Conservation (phyloP, 2,797 vertebrate species). For the Falco biarmicus region DNA sequence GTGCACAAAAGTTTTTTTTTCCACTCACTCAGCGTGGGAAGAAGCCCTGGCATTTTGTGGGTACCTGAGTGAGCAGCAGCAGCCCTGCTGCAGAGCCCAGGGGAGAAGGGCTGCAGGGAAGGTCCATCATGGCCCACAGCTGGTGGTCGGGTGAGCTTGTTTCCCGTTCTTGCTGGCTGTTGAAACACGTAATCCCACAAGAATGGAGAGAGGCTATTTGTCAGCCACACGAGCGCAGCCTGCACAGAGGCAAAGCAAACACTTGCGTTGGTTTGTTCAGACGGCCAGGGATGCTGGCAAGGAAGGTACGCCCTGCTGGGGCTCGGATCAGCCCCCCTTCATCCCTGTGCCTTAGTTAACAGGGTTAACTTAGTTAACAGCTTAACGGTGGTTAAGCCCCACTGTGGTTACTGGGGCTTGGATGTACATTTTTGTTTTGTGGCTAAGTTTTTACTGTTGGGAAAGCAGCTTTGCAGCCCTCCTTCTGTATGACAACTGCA, state of each 20-base stretch:
- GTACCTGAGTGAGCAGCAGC: background rate
- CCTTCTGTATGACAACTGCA: background rate
- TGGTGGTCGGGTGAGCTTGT: background rate
- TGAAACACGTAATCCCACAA: slow-evolving; percentile 39
- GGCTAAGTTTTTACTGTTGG: background rate
- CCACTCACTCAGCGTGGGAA: background rate
- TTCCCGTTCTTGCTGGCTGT: background rate
- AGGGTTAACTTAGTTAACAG: too few species aligned
- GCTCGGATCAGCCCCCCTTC: background rate
- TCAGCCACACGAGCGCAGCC: slow-evolving; percentile 1
- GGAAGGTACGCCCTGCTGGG: background rate
- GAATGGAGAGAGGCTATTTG: slow-evolving; percentile 43
- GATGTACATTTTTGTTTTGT: background rate
- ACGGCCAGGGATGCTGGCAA: slow-evolving; percentile 5
- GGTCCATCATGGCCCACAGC: accelerated
- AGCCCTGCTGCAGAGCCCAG: background rate
- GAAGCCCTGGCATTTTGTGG: background rate
- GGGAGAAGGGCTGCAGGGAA: background rate
- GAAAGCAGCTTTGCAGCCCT: background rate
- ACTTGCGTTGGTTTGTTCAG: background rate
- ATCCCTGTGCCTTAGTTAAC: too few species aligned
- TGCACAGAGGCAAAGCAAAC: background rate
- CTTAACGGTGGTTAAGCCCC: background rate
- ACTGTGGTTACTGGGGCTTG: background rate
- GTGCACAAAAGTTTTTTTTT: background rate